A percentile compares a stretch with the other conserved stretches of the same genome.
Evolutionary conservation across 2,888 invertebrate genomes (phyloP).

Genomic region (Sialis fuliginosa): DNA sequence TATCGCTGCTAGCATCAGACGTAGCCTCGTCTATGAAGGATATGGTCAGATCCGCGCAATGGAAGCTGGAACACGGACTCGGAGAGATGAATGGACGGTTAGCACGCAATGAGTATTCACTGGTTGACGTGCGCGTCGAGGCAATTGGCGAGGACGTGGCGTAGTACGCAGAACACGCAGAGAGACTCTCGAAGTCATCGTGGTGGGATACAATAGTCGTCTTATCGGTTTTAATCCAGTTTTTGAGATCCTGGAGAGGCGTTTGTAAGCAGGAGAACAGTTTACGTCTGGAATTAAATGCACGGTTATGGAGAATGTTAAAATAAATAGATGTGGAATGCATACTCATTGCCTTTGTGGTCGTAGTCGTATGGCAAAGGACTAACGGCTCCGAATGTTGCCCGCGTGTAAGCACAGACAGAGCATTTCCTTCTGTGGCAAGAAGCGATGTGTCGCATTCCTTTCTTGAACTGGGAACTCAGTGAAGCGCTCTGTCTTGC

Average conservation of each 20-base stretch:
- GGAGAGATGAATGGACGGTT: slow-evolving; percentile 13
- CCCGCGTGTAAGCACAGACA: slow-evolving; percentile 37
- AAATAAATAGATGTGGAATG: slow-evolving; percentile 7
- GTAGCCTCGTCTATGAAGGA: slow-evolving; percentile 25
- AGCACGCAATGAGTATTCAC: slow-evolving; percentile 19
- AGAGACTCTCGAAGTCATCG: slow-evolving; percentile 23
- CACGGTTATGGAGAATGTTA: too few species aligned
- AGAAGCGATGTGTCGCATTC: slow-evolving; percentile 31
- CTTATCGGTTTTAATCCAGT: slow-evolving; percentile 30
- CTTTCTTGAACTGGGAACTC: slow-evolving; percentile 32
- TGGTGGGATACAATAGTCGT: slow-evolving; percentile 6
- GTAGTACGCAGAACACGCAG: slow-evolving; percentile 24
- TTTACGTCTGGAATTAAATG: slow-evolving; percentile 27
- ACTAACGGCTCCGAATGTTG: slow-evolving; percentile 30
- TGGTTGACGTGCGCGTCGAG: slow-evolving; percentile 14
- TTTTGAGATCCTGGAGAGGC: slow-evolving; percentile 34
- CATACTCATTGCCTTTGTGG: slow-evolving; percentile 27
- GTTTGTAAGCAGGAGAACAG: slow-evolving; percentile 39
- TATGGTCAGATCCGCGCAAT: slow-evolving; percentile 24
- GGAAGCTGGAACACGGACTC: slow-evolving; percentile 21
- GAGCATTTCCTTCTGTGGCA: slow-evolving; percentile 37
- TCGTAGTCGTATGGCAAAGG: slow-evolving; percentile 14
- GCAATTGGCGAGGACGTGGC: slow-evolving; percentile 6
- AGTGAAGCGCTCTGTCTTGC: slow-evolving; percentile 30
- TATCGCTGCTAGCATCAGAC: slow-evolving; percentile 14